phyloP scores from a whole-genome alignment of 2,797 vertebrate genomes.

The Huso huso region DNA sequence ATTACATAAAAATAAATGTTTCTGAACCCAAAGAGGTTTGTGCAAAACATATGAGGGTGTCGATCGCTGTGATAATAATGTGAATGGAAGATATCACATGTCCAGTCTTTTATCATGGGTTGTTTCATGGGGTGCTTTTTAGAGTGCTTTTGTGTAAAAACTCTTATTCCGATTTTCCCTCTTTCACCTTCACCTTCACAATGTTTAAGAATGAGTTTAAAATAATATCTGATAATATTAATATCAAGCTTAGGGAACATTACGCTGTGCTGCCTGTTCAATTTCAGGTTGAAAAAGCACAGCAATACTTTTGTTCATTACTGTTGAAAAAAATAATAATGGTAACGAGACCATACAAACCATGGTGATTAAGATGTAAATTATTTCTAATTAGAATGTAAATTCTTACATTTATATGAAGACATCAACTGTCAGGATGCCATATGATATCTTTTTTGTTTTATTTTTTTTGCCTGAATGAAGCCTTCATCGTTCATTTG shows the following conservation, averaged over 20 bases:
- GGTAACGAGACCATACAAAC: conserved; percentile 93
- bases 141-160: conserved; percentile 1
- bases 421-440: conserved; percentile 98
- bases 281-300: conserved; percentile 96
- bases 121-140: conserved; percentile 12
- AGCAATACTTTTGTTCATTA: conserved; percentile 97
- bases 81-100: neutral
- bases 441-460: conserved; percentile 93
- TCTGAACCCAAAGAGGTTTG: neutral
- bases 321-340: conserved; percentile 73
- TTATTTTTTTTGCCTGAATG: conserved; percentile 64
- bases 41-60: neutral
- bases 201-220: conserved; percentile 50
- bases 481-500: conserved; percentile 85
- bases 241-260: conserved; percentile 69
- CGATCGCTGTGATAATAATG: conserved; percentile 7
- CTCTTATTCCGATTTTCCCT: conserved; percentile 8
- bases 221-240: conserved; percentile 22
- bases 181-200: conserved; percentile 55
- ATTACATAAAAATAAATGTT: neutral
- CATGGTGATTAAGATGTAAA: conserved; percentile 99
- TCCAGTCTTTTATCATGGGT: neutral
- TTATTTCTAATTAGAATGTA: conserved; percentile 99
- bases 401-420: conserved; percentile 99
- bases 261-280: conserved; percentile 81